These are phyloP conservation scores for Melieria omissa DNA, from an alignment of 2,888 invertebrate genomes.

Conservation along the genomic window DNA sequence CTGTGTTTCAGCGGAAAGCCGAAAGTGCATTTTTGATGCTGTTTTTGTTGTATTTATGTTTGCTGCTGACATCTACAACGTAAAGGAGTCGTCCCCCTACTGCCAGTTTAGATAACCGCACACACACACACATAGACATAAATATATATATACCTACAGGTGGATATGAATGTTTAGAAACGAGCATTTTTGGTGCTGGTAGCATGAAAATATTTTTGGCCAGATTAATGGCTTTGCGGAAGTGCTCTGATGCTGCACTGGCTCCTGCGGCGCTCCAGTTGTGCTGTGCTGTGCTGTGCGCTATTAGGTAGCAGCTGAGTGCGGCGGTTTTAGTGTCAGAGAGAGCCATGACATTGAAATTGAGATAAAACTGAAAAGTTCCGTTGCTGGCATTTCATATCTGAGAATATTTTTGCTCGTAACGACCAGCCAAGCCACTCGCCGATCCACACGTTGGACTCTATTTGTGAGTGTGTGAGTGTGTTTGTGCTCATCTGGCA, in stretches of 20 bases:
- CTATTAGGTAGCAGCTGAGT: not conserved
- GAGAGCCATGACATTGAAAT: constrained; percentile 11
- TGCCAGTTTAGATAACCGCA: constrained; percentile 18
- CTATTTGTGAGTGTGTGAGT: too few species aligned
- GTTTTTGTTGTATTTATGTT: not conserved
- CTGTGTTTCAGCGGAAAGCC: not conserved
- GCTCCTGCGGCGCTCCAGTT: too few species aligned
- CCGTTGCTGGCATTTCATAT: not conserved
- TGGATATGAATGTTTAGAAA: not conserved
- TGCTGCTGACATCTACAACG: not conserved
- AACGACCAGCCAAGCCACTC: too few species aligned
- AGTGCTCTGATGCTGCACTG: not conserved
- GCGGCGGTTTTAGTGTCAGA: not conserved
- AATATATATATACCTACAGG: not conserved
- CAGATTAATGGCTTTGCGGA: constrained; percentile 23
- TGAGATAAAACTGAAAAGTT: constrained; percentile 15
- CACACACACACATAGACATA: constrained; percentile 6
- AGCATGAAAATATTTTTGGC: constrained; percentile 1
- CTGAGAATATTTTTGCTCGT: too few species aligned
- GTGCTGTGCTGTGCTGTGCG: constrained; percentile 1
- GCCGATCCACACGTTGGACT: too few species aligned
- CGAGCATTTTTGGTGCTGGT: not conserved
- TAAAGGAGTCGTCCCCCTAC: not conserved
- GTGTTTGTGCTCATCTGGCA: too few species aligned
- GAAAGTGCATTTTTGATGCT: constrained; percentile 1